phyloP scores from a whole-genome alignment of 2,113 vertebrate species.

The Collichthys lucidus region DNA sequence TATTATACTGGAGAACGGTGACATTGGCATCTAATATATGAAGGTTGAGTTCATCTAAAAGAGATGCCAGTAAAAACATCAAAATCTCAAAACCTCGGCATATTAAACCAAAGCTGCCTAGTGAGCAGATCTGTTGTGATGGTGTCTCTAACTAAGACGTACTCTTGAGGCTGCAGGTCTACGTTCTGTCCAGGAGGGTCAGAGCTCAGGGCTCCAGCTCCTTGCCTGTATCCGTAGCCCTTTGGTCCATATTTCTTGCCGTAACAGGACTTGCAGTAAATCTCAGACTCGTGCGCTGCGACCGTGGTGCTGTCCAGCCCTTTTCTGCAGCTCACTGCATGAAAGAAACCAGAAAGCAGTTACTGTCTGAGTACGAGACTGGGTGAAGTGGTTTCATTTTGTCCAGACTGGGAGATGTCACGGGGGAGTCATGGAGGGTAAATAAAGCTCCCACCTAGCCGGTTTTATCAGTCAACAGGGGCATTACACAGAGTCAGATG shows the following conservation, averaged over 20 bases:
- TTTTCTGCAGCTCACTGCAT: slow-evolving; percentile 93
- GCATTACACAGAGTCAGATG: slow-evolving; percentile 52
- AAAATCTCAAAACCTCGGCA: not conserved
- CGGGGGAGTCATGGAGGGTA: slow-evolving; percentile 25
- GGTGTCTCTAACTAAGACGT: slow-evolving; percentile 64
- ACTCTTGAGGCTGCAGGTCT: slow-evolving; percentile 87
- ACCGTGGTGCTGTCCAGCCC: slow-evolving; percentile 94
- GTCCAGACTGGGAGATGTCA: not conserved
- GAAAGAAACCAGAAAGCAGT: not conserved
- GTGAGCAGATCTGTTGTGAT: not conserved
- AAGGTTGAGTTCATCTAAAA: not conserved
- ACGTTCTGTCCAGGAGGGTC: slow-evolving; percentile 85
- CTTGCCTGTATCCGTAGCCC: slow-evolving; percentile 92
- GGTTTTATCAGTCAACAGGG: slow-evolving; percentile 66
- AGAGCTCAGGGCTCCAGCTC: slow-evolving; percentile 92
- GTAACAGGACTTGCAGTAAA: slow-evolving; percentile 96
- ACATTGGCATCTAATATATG: not conserved
- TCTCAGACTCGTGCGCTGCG: slow-evolving; percentile 93
- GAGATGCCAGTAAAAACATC: not conserved
- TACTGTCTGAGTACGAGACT: not conserved
- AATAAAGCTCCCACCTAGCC: slow-evolving; percentile 57
- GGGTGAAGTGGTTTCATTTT: not conserved
- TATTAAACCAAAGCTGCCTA: no score
- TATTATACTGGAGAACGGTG: not conserved
- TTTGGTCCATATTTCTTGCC: slow-evolving; percentile 96